A percentile compares a stretch with the other conserved stretches of the same genome.
These are phyloP conservation scores for Tragulus kanchil DNA, from an alignment of 2,113 vertebrate species.

Conservation along the genomic window DNA sequence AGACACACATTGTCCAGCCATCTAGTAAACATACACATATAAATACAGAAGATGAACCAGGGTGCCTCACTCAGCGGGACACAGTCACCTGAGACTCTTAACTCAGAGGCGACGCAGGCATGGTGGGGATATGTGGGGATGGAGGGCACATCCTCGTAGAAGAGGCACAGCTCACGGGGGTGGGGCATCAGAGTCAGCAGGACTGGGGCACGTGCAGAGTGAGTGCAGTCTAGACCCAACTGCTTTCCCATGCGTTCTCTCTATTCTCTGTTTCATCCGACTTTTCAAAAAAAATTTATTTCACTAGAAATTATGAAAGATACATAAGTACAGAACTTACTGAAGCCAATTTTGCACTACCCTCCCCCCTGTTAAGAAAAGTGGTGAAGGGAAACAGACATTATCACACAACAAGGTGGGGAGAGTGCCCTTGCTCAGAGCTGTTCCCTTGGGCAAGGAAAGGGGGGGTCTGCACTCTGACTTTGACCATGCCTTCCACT, in stretches of 20 bases:
- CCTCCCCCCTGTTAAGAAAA: no score
- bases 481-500: neutral
- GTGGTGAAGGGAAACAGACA: neutral
- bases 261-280: neutral
- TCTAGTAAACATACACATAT: neutral
- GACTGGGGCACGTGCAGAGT: fast-evolving
- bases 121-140: neutral
- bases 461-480: no score
- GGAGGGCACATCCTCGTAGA: fast-evolving
- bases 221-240: fast-evolving
- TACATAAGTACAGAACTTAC: neutral
- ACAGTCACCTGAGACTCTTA: no score
- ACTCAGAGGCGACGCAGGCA: fast-evolving
- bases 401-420: neutral
- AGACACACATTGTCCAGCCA: neutral
- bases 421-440: no score
- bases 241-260: neutral
- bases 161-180: neutral
- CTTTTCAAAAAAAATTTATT: neutral
- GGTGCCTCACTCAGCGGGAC: fast-evolving
- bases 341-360: neutral
- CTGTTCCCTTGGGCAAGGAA: neutral
- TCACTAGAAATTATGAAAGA: neutral
- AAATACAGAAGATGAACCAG: fast-evolving
- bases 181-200: fast-evolving